These are phyloP conservation scores for Malurus splendens DNA, from an alignment of 2,797 vertebrate genomes.

Conservation along the genomic window DNA sequence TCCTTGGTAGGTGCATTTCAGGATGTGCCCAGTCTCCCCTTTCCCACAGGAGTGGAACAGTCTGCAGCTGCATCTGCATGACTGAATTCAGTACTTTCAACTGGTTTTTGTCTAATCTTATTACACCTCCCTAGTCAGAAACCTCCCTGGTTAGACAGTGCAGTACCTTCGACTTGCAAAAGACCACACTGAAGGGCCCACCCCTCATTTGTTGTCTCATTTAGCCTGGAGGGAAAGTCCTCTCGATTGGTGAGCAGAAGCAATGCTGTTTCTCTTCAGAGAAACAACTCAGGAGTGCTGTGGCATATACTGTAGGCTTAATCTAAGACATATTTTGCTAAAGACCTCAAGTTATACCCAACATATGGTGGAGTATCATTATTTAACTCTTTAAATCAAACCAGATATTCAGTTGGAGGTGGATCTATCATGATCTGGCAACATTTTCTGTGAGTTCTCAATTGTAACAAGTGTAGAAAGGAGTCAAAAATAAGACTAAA, in stretches of 20 bases:
- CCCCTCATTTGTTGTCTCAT: constrained; percentile 56
- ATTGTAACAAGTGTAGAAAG: constrained; percentile 69
- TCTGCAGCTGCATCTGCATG: background rate
- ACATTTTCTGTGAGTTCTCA: constrained; percentile 47
- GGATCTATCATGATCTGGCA: constrained; percentile 57
- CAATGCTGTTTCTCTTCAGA: constrained; percentile 66
- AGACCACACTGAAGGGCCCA: constrained; percentile 79
- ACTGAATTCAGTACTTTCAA: constrained; percentile 34
- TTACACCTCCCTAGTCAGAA: constrained; percentile 52
- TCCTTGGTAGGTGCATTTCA: background rate
- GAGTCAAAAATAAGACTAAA: constrained; percentile 65
- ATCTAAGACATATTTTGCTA: constrained; percentile 72
- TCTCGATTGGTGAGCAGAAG: constrained; percentile 59
- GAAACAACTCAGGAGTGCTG: constrained; percentile 60
- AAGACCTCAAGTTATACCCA: constrained; percentile 70
- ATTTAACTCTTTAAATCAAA: constrained; percentile 70
- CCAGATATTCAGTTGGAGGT: constrained; percentile 67
- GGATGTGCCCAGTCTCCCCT: background rate
- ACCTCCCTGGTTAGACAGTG: constrained; percentile 33
- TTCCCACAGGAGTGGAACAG: background rate
- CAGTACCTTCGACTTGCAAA: constrained; percentile 45
- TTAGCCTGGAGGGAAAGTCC: constrained; percentile 72
- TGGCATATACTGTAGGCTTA: constrained; percentile 66
- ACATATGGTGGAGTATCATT: constrained; percentile 72
- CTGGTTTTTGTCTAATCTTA: constrained; percentile 63